phyloP scores from a whole-genome alignment of 2,797 vertebrate species.

The Chelon labrosus region DNA sequence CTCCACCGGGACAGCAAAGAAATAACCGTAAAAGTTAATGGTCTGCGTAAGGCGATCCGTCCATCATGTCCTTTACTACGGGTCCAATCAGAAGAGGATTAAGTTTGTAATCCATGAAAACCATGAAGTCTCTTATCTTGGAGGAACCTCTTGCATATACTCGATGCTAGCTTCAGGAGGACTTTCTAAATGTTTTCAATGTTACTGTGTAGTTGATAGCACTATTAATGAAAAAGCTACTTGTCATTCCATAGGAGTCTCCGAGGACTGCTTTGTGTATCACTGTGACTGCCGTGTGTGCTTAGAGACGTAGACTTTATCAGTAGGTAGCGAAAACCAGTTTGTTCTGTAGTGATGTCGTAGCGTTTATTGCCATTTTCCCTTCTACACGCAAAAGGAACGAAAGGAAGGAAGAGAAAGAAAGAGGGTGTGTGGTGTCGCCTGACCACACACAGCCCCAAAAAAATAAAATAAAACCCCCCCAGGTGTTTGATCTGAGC shows the following conservation, averaged over 20 bases:
- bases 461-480: slow-evolving; percentile 36
- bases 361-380: slow-evolving; percentile 91
- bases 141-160: slow-evolving; percentile 95
- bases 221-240: slow-evolving; percentile 95
- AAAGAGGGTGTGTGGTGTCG: slow-evolving; percentile 63
- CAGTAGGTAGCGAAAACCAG: slow-evolving; percentile 93
- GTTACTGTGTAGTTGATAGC: slow-evolving; percentile 98
- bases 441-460: slow-evolving; percentile 2
- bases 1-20: slow-evolving; percentile 55
- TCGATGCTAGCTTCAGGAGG: slow-evolving; percentile 94
- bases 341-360: slow-evolving; percentile 96
- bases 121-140: slow-evolving; percentile 83
- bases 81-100: slow-evolving; percentile 85
- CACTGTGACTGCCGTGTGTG: slow-evolving; percentile 99
- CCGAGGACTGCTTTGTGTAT: slow-evolving; percentile 98
- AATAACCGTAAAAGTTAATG: slow-evolving; percentile 86
- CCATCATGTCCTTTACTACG: slow-evolving; percentile 93
- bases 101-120: slow-evolving; percentile 91
- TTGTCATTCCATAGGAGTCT: slow-evolving; percentile 99
- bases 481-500: slow-evolving; percentile 47
- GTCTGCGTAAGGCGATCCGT: slow-evolving; percentile 85
- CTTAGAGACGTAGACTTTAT: slow-evolving; percentile 96
- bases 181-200: slow-evolving; percentile 99
- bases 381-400: slow-evolving; percentile 90
- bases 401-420: slow-evolving; percentile 68